phyloP scores from a whole-genome alignment of 64 coral and sea anemone species.

The Anthopleura sola region DNA sequence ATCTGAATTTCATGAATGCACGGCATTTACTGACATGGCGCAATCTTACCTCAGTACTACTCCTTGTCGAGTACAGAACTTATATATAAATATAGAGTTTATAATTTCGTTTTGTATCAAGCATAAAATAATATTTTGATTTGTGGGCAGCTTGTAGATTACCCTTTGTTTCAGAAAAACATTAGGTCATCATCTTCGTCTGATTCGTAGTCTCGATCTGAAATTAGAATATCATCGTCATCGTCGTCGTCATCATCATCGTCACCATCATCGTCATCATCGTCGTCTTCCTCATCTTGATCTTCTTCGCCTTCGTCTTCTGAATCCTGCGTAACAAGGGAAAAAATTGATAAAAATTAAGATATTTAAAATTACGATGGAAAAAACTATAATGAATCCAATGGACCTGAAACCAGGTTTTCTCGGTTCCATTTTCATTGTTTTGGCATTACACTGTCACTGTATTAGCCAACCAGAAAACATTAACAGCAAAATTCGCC shows the following conservation, averaged over 20 bases:
- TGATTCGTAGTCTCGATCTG: constrained; percentile 60
- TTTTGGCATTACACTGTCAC: too few relatives aligned
- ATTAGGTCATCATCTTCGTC: constrained; percentile 67
- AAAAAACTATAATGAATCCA: too few relatives aligned
- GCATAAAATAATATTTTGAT: background rate
- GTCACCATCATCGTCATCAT: constrained; percentile 82
- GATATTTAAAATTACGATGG: background rate
- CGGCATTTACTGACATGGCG: too few relatives aligned
- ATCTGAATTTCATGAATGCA: too few relatives aligned
- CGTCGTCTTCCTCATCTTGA: constrained; percentile 75
- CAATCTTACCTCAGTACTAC: too few relatives aligned
- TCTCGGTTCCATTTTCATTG: too few relatives aligned
- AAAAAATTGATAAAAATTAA: background rate
- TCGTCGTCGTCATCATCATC: constrained; percentile 71
- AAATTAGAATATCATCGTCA: constrained; percentile 58
- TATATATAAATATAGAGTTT: background rate
- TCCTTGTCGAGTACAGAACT: background rate
- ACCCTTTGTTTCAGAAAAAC: constrained; percentile 34
- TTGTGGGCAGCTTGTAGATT: background rate
- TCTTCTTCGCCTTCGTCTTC: constrained; percentile 64
- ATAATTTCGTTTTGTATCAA: background rate
- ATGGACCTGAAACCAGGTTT: too few relatives aligned
- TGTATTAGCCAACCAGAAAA: too few relatives aligned
- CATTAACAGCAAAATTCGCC: too few relatives aligned
- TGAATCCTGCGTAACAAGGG: constrained; percentile 44